Evolutionary conservation across 1,140 invertebrate genomes (phyloP).

Genomic region (Papilio polyxenes): DNA sequence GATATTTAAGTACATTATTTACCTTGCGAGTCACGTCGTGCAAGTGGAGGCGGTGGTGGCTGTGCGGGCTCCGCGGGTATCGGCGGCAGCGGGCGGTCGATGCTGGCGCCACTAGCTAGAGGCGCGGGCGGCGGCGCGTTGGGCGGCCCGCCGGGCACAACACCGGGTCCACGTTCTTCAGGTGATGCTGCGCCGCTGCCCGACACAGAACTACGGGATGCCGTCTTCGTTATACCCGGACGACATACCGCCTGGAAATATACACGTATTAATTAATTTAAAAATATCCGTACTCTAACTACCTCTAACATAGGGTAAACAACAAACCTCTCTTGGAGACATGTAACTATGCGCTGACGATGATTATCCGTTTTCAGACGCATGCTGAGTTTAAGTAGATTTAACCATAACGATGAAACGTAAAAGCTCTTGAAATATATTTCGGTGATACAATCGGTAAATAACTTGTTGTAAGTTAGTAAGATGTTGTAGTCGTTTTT

Average conservation of each 20-base stretch:
- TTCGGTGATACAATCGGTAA: too few relatives aligned
- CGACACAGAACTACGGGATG: slow-evolving; percentile 76
- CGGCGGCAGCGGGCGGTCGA: slow-evolving; percentile 77
- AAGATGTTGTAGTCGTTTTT: too few relatives aligned
- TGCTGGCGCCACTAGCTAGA: slow-evolving; percentile 71
- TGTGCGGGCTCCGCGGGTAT: slow-evolving; percentile 77
- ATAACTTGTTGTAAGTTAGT: too few relatives aligned
- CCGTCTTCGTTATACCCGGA: slow-evolving; percentile 75
- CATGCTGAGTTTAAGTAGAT: neutral
- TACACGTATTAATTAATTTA: neutral
- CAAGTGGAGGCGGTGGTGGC: slow-evolving; percentile 79
- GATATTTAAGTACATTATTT: too few relatives aligned
- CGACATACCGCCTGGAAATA: slow-evolving; percentile 67
- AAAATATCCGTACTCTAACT: neutral
- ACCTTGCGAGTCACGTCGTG: slow-evolving; percentile 84
- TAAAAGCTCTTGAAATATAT: too few relatives aligned
- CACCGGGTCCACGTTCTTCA: slow-evolving; percentile 69
- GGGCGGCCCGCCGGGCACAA: slow-evolving; percentile 61
- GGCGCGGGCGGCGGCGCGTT: slow-evolving; percentile 65
- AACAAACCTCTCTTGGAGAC: too few relatives aligned
- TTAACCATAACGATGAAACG: too few relatives aligned
- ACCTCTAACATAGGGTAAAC: too few relatives aligned
- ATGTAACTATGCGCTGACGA: too few relatives aligned
- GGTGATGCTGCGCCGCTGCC: slow-evolving; percentile 72
- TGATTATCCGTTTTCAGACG: neutral